A percentile compares a stretch with the other conserved stretches of the same genome.
Conservation (phyloP, 35 echinoderm and acorn worm species). For the Anneissia japonica region DNA sequence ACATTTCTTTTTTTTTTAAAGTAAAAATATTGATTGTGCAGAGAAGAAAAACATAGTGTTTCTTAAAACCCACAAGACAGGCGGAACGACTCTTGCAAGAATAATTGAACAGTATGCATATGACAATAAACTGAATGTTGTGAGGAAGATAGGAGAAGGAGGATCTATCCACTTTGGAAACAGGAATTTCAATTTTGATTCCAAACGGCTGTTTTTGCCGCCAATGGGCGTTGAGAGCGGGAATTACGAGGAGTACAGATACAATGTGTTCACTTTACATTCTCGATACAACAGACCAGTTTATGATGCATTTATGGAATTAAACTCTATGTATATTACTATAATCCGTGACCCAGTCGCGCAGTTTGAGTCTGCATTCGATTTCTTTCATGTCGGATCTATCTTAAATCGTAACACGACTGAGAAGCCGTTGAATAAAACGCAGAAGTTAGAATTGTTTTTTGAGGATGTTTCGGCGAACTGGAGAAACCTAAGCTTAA, state of each 20-base stretch:
- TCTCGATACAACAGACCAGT: background rate
- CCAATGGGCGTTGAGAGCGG: background rate
- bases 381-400: background rate
- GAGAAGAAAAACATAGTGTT: background rate
- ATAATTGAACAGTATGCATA: background rate
- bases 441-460: background rate
- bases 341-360: background rate
- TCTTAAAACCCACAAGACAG: slow-evolving; percentile 12
- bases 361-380: slow-evolving; percentile 6
- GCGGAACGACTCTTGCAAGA: background rate
- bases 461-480: background rate
- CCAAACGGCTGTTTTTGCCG: background rate
- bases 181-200: background rate
- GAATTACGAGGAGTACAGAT: background rate
- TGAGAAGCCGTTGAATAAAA: background rate
- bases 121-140: background rate
- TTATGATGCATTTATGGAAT: background rate
- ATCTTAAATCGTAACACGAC: background rate
- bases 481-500: background rate
- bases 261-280: background rate
- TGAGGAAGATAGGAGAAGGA: background rate
- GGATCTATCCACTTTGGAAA: background rate
- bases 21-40: no score
- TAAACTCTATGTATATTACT: background rate
- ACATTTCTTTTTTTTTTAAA: no score